Evolutionary conservation across 64 coral and sea anemone species (phyloP), one percentile per base, ranked within the genome.

Genomic region (Pocillopora damicornis): DNA sequence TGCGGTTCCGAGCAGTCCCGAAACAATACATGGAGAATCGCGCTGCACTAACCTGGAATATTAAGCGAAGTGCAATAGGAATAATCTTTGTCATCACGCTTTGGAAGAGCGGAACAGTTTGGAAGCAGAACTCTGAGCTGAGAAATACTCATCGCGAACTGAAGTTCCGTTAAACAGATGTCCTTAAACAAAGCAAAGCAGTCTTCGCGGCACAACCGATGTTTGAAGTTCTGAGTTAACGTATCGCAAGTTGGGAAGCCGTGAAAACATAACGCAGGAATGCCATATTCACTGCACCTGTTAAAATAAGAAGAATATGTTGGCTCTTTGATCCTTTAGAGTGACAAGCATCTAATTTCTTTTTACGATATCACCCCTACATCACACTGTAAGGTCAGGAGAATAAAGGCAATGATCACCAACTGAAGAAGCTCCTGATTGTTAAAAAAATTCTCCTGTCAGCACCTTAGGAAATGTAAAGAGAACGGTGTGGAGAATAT

Each of bases 211-310:
- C 95, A 98, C 37, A 98, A 57, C 14, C 82, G 92, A 71, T 82
- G 89, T 61, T 92, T 98, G 56, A 63, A 61, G 20, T 73, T 72
- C 15, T 36, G 69, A 6, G 35, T 80, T 61, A 76, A 75, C 11
- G 81, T 59, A 59, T 94, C 89, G 73, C 95, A 98, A 8, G 92
- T 74, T n/a, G 87, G 58, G 66, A 98, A 98, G 73, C 92, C 59
- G 78, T 94, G 90, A 76, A 89, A 98, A 64, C 95, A 98, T 68
- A 98, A 74, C 1, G 92, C 95, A 14, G 88, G 92, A 56, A 94
- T 98, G 22, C 92, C 95, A 76, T 91, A 94, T 78, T 91, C 66
- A 1, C 75, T 64, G 45, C 95, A 98, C 11, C 73, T 88, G 86
- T 88, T 26, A 88, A 76, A 61, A 75, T 23, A 26, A 13, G 18